Base-by-base conservation (phyloP, 2,113 vertebrate genomes). In the Sinosuthora webbiana region DNA sequence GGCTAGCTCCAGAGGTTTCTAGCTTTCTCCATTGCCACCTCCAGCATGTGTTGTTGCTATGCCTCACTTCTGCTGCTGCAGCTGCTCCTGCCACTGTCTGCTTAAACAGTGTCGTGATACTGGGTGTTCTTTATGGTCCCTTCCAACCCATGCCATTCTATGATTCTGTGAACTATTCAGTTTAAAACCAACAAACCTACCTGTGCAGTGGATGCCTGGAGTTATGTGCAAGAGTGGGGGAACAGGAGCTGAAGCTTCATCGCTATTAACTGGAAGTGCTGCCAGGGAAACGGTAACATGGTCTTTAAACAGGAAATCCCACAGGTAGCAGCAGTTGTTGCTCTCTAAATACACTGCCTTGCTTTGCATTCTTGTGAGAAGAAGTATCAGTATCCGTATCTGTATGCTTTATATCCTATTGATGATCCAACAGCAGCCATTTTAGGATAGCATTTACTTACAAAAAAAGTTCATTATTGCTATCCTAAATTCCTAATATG, bases 61-160 rank as follows among this genome's bases (percentile, higher is more conserved):
- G 0, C 44, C 19, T 31, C 55, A 6, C 4, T 47, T 47, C 7
- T 55, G 35, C 75, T 77, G 41, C 50, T 75, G 8, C n/a, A 41
- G 4, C 60, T 67, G 15, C 55, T 78, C 2, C 3, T 52, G 21
- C 33, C 52, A 17, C 8, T 80, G 3, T 7, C 17, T 0, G 0
- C 28, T 49, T 18, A 44, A 85, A n/a, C 2, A 2, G 3, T 33
- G 18, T 31, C 8, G 22, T 31, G 41, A 15, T 68, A 21, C n/a
- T 18, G n/a, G 11, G 9, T 60, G n/a, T 25, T 45, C 52, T 13
- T 82, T 21, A 45, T 24, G 19, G 28, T 39, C 23, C 60, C 28
- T 68, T 67, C n/a, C 39, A 45, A 30, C 24, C 6, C 20, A 37
- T 49, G 13, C 45, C n/a, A 13, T 75, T 82, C 45, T 30, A 0